These are phyloP conservation scores for Parelbella ahira DNA, from an alignment of 2,888 invertebrate genomes.

Conservation along the genomic window DNA sequence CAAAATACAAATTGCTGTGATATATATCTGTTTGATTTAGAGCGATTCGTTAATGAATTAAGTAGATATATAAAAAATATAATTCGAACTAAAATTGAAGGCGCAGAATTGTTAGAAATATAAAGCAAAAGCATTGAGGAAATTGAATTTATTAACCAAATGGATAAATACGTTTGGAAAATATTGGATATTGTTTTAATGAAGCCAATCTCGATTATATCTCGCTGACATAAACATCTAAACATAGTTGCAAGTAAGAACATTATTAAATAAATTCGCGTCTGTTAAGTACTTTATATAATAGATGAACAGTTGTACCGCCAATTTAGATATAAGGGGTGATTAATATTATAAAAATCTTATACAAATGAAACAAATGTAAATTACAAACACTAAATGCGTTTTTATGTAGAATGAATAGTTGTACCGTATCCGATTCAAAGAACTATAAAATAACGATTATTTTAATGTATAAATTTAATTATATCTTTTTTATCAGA, in stretches of 20 bases:
- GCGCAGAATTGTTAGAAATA: no score
- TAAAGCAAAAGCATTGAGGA: no score
- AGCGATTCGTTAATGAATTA: conserved; percentile 29
- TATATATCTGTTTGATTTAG: conserved; percentile 73
- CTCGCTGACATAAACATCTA: no score
- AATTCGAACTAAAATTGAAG: no score
- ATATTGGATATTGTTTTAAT: no score
- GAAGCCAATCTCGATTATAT: no score
- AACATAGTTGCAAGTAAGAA: no score
- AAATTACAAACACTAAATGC: conserved; percentile 29
- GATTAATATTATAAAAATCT: conserved; percentile 46
- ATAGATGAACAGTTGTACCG: conserved; percentile 65
- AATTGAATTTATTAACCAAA: no score
- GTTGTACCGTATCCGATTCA: conserved; percentile 38
- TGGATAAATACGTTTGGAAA: conserved; percentile 3
- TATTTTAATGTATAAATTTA: conserved; percentile 3
- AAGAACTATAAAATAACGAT: not conserved
- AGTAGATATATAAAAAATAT: conserved; percentile 20
- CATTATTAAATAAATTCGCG: conserved; percentile 27
- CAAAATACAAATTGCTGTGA: conserved; percentile 74
- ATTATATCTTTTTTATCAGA: not conserved
- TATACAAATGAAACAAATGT: conserved; percentile 26
- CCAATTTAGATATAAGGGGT: conserved; percentile 68
- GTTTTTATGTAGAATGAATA: conserved; percentile 41
- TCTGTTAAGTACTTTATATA: conserved; percentile 35